Conservation (phyloP, 2,888 invertebrate species). For the Pasiphila rectangulata region DNA sequence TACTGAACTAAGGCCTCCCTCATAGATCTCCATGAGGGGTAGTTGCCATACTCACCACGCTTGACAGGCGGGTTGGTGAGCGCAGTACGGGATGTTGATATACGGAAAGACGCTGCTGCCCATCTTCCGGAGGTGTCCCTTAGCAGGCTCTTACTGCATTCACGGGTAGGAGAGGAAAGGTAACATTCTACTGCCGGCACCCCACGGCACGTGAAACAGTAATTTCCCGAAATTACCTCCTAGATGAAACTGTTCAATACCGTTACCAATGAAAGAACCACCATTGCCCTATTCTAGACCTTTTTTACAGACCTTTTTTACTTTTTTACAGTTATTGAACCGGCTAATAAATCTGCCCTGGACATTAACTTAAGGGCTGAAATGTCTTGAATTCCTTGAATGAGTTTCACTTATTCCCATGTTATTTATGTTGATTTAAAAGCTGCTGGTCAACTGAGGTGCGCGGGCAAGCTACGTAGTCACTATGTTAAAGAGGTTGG, state of each 20-base stretch:
- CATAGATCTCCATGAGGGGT: too few species aligned
- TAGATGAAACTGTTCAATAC: background rate
- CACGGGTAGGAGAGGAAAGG: too few species aligned
- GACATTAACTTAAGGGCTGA: conserved; percentile 3
- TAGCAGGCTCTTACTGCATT: too few species aligned
- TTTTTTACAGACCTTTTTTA: background rate
- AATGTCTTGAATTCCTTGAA: conserved; percentile 11
- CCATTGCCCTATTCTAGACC: background rate
- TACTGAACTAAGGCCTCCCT: too few species aligned
- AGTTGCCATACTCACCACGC: too few species aligned
- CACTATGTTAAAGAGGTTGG: too few species aligned
- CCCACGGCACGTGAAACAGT: background rate
- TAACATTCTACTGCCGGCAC: too few species aligned
- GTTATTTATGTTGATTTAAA: conserved; percentile 10
- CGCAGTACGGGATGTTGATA: too few species aligned
- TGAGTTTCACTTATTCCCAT: conserved; percentile 9
- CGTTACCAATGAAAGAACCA: background rate
- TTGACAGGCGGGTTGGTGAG: too few species aligned
- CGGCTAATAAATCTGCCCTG: conserved; percentile 4
- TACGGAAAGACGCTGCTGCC: too few species aligned
- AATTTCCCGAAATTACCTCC: background rate
- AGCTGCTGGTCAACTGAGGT: background rate
- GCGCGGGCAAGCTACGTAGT: background rate
- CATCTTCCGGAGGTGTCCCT: too few species aligned
- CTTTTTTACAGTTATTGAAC: too few species aligned